These are phyloP conservation scores for Paramuricea clavata DNA, from an alignment of 92 coral and sea anemone genomes.

Conservation along the genomic window DNA sequence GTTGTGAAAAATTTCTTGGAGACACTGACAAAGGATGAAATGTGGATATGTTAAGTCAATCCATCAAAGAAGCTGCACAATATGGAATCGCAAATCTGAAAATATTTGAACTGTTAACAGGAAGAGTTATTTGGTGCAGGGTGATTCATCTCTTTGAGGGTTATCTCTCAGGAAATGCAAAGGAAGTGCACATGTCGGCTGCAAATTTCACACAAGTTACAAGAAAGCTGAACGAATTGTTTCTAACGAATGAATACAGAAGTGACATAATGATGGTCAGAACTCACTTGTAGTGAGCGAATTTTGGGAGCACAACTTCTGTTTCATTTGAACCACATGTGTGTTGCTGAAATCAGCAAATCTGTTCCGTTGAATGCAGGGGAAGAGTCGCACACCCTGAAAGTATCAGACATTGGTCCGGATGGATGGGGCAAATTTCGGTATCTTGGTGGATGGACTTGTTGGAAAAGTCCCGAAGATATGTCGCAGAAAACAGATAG, in stretches of 20 bases:
- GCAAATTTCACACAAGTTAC: conserved; percentile 2
- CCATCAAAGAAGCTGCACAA: not conserved
- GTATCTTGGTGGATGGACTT: conserved; percentile 26
- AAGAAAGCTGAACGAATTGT: not conserved
- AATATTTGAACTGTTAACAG: conserved; percentile 5
- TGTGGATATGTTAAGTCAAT: not conserved
- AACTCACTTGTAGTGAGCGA: conserved; percentile 6
- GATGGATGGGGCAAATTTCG: conserved; percentile 15
- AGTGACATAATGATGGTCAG: conserved; percentile 46
- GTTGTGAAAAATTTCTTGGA: not conserved
- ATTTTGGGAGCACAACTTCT: conserved; percentile 16
- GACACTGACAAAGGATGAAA: not conserved
- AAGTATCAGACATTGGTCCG: conserved; percentile 18
- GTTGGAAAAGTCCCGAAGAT: conserved; percentile 1
- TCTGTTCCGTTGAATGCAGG: not conserved
- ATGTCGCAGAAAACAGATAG: conserved; percentile 3
- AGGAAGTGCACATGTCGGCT: conserved; percentile 23
- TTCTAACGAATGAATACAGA: conserved; percentile 29
- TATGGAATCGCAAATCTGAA: not conserved
- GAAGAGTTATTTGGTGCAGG: conserved; percentile 33
- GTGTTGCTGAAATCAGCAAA: not conserved
- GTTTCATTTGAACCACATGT: conserved; percentile 8
- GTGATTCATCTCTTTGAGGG: not conserved
- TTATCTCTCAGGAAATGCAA: not conserved
- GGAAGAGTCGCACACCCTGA: not conserved